These are phyloP conservation scores for Cossypha niveicapilla DNA, from an alignment of 2,797 vertebrate species.

Conservation along the genomic window DNA sequence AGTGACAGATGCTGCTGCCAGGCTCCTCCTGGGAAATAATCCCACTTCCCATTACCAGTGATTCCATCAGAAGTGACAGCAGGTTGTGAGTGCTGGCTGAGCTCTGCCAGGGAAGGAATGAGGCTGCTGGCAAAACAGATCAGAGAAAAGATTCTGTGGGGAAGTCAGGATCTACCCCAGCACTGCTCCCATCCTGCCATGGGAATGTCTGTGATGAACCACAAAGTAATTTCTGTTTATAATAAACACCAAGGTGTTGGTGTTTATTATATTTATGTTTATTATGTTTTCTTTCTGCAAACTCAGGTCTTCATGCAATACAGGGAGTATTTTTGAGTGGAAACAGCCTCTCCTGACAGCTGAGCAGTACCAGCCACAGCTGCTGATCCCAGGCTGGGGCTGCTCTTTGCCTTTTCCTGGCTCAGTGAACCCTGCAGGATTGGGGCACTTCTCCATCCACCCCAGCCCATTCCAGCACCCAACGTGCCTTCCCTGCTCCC, in stretches of 20 bases:
- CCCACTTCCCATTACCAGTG: not conserved
- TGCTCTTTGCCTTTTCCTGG: not conserved
- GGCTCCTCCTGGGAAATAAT: not conserved
- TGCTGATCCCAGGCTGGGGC: not conserved
- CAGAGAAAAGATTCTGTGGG: not conserved
- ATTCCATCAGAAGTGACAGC: not conserved
- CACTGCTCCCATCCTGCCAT: fast-evolving
- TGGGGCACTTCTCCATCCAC: not conserved
- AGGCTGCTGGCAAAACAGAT: not conserved
- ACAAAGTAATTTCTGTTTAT: fast-evolving
- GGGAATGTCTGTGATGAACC: not conserved
- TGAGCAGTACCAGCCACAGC: not conserved
- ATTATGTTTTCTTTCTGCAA: not conserved
- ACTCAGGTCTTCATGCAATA: not conserved
- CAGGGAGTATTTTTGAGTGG: not conserved
- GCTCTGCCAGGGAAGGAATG: not conserved
- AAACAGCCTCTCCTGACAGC: not conserved
- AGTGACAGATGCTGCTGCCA: not conserved
- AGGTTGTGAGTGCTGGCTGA: not conserved
- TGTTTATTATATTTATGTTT: not conserved
- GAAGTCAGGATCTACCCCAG: not conserved
- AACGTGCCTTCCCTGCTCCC: not conserved
- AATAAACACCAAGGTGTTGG: not conserved
- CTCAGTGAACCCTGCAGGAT: conserved; percentile 13
- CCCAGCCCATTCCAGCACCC: not conserved